These are phyloP conservation scores for Lepus europaeus DNA, from an alignment of 2,113 vertebrate species.

Conservation along the genomic window DNA sequence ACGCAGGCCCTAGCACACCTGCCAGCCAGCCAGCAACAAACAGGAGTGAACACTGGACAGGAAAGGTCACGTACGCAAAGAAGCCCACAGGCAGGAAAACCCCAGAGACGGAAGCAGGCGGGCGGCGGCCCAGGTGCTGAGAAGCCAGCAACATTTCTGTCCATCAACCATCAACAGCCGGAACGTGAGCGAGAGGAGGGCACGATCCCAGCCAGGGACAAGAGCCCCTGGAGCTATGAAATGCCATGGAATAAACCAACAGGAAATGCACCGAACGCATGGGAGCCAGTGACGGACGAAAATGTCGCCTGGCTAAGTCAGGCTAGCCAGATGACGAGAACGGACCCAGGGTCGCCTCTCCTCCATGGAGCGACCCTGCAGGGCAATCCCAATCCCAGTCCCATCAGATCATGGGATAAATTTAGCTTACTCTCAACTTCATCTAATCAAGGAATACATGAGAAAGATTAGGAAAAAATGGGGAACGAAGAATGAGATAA, in stretches of 20 bases:
- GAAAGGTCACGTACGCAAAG: background rate
- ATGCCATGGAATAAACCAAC: background rate
- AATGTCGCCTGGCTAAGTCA: background rate
- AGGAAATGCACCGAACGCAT: rapidly evolving
- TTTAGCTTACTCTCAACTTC: background rate
- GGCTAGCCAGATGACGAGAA: background rate
- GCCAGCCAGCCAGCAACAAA: background rate
- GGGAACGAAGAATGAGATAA: background rate
- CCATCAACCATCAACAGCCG: background rate
- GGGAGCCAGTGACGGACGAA: background rate
- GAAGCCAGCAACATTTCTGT: background rate
- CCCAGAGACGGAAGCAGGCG: background rate
- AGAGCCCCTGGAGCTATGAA: too few species aligned
- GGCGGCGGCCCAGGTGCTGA: too few species aligned
- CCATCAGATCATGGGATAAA: background rate
- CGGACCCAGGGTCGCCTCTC: background rate
- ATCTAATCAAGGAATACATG: background rate
- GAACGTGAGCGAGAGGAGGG: background rate
- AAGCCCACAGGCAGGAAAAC: background rate
- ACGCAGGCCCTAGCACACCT: background rate
- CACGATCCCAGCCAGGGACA: rapidly evolving
- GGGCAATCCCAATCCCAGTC: background rate
- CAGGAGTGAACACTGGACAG: background rate
- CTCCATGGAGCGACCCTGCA: background rate
- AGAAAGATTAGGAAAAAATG: background rate